Base-by-base conservation (phyloP, 2,888 invertebrate species). In the Camponotus fellah region DNA sequence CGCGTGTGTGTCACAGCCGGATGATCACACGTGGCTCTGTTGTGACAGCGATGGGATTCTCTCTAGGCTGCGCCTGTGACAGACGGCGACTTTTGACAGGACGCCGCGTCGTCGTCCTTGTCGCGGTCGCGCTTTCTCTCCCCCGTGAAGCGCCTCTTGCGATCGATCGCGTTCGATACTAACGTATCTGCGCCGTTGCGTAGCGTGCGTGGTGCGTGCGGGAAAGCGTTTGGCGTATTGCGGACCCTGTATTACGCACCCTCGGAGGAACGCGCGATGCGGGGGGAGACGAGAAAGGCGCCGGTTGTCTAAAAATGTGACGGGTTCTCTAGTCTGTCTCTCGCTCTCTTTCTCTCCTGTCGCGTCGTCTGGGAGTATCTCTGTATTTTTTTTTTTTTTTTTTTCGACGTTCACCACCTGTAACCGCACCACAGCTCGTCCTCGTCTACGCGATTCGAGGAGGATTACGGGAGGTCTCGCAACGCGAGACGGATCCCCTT, bases 21-120 rank as follows among this genome's bases (percentile, higher is more conserved):
- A 46, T 12, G 43, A 83, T 86, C 85, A 88, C 92, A 92, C 93
- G 93, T 92, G 92, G 88, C 85, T 89, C 75, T 91, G 91, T 92
- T 92, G 85, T 91, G 90, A 90, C 90, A 88, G 88, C 69, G n/a
- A 10, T 69, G 10, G 46, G 4, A 37, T 12, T 53, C 66, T 26
- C 34, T 10, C 26, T 26, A 8, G 26, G 26, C n/a, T 49, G 64
- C 37, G 26, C 12, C 8, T 17, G 37, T 66, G 53, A 68, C 40
- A 5, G n/a, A 34, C 65, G 68, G 68, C 10, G 43, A 43, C 43
- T 17, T 32, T 26, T 26, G 49, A 34, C n/a, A n/a, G 32, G 32
- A 9, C 37, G 21, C 17, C 21, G 49, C 49, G 68, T 12, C 10
- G 49, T 12, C 14, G 66, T 3, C 37, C 21, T 32, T 37, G 58